Evolutionary conservation across 2,797 vertebrate species (phyloP).

Genomic region (Tangara arthus): DNA sequence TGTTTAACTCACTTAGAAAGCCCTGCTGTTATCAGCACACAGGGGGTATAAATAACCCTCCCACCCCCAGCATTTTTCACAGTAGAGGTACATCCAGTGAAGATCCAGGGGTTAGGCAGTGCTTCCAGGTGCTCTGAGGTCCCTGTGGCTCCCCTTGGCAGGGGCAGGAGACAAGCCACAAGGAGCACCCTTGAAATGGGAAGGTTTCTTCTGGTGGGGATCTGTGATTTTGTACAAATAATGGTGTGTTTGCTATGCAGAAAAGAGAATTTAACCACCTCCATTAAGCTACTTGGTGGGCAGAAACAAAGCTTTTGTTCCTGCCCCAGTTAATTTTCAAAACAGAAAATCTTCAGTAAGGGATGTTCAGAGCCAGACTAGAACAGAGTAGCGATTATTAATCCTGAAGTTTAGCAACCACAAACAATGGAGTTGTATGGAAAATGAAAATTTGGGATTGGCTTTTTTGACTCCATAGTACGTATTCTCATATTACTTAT

Average conservation of each 20-base stretch:
- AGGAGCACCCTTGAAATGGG: neutral
- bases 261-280: neutral
- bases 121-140: accelerated
- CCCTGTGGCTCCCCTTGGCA: neutral
- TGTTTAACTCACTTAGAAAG: neutral
- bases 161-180: accelerated
- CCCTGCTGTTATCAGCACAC: neutral
- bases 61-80: neutral
- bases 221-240: neutral
- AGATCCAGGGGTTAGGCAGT: neutral
- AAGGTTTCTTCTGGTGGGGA: neutral
- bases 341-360: neutral
- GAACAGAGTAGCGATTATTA: neutral
- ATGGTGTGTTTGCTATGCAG: neutral
- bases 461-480: neutral
- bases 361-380: neutral
- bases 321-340: neutral
- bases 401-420: neutral
- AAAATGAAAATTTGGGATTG: neutral
- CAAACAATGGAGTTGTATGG: neutral
- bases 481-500: neutral
- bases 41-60: accelerated
- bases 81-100: neutral
- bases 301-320: neutral
- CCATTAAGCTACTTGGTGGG: neutral